Base-by-base conservation (phyloP, 1,140 invertebrate species). In the Ptiloglossa arizonensis region DNA sequence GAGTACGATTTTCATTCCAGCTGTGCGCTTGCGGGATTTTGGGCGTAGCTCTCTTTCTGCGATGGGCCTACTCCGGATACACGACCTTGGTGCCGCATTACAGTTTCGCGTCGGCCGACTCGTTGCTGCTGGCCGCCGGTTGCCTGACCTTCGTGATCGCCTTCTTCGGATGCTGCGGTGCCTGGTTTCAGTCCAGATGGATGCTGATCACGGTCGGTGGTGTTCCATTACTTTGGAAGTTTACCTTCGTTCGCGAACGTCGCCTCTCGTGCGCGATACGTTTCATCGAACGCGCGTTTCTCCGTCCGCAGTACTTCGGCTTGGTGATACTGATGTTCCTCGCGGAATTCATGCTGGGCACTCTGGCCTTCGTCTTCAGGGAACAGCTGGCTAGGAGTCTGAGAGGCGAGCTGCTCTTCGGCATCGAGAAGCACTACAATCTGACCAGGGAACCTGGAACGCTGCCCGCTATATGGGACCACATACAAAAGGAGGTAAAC, bases 131-230 rank as follows among this genome's bases (percentile, higher is more conserved):
- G 57, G 93, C 93, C 38, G 93, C 95, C 22, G 96, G 96, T 62
- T 94, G 94, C 48, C 86, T 96, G 50, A 95, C 95, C 27, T 96
- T 97, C 85, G 93, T 96, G 60, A 93, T 96, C 1, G 95, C 96
- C 41, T 96, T 97, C 91, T 95, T 96, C 81, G 96, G 96, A 64
- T 97, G 96, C 90, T 97, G 96, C 88, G 96, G 96, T 15, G 94
- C 96, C 54, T 97, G 96, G 96, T 96, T 96, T 87, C 95, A 97
- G 89, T 96, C 95, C 46, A 94, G 95, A 87, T 96, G 95, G 85
- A 94, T 97, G 86, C 93, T 97, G 22, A 94, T 96, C 77, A 94
- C 95, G 86, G 96, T 97, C 90, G 93, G 94, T 93, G 44, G 13
- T 59, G 13, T 35, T 15, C 5, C 6, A 0, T 19, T 29, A 24